phyloP scores from a whole-genome alignment of 2,797 vertebrate species.

The Chelidonichthys spinosus region DNA sequence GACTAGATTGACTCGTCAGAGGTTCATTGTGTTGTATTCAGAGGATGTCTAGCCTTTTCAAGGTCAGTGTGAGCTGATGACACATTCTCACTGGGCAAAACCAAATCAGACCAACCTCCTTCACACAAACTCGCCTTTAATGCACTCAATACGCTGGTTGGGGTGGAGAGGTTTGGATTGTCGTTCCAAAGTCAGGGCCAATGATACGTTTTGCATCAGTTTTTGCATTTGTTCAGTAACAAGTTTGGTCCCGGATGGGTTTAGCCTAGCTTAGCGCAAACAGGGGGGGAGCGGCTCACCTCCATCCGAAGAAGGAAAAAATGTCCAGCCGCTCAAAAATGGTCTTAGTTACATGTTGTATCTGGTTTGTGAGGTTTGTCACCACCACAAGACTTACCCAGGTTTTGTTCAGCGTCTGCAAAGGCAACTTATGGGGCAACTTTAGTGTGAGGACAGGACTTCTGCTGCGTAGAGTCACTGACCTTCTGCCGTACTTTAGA shows the following conservation, averaged over 20 bases:
- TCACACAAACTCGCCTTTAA: neutral
- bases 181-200: too few species aligned
- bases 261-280: too few species aligned
- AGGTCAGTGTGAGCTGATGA: conserved; percentile 11
- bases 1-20: neutral
- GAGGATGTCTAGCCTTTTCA: neutral
- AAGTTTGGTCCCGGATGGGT: too few species aligned
- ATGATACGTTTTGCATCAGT: too few species aligned
- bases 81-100: neutral
- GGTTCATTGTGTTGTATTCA: neutral
- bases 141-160: neutral
- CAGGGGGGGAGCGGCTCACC: too few species aligned
- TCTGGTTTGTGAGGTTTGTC: neutral
- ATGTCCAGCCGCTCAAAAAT: too few species aligned
- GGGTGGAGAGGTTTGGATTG: neutral
- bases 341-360: neutral
- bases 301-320: too few species aligned
- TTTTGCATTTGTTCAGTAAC: too few species aligned
- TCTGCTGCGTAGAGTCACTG: neutral
- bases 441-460: neutral
- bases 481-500: neutral
- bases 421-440: neutral
- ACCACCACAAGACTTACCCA: neutral
- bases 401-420: neutral
- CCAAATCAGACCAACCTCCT: too few species aligned